Conservation (phyloP, 2,797 vertebrate species). For the Esox masquinongy region DNA sequence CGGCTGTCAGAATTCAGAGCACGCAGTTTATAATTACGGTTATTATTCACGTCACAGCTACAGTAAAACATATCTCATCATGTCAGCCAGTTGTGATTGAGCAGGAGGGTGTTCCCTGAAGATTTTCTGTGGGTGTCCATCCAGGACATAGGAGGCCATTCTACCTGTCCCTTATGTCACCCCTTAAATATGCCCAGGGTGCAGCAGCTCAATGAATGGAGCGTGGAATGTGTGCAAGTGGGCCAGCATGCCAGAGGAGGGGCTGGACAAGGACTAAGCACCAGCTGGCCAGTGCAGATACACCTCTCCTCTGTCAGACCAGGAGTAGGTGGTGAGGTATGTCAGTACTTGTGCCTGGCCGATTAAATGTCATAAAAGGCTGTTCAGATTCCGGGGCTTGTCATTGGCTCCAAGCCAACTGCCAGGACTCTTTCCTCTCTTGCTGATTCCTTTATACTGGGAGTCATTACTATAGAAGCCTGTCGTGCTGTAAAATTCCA, state of each 20-base stretch:
- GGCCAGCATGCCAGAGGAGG: not conserved
- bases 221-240: conserved; percentile 21
- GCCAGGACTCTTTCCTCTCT: conserved; percentile 4
- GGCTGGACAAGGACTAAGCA: conserved; percentile 6
- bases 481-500: not conserved
- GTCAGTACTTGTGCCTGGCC: not conserved
- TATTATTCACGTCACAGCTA: not conserved
- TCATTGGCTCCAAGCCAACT: conserved; percentile 41
- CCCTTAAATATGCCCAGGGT: not conserved
- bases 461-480: conserved; percentile 34
- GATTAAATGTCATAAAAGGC: not conserved
- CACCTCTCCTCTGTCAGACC: conserved; percentile 3
- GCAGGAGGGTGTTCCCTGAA: not conserved
- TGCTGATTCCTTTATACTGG: not conserved
- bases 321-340: not conserved
- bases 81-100: not conserved
- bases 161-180: not conserved
- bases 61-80: not conserved
- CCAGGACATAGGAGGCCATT: not conserved
- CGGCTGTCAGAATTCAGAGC: no score
- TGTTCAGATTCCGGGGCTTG: conserved; percentile 34
- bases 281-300: conserved; percentile 12
- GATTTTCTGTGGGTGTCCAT: not conserved
- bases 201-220: conserved; percentile 14
- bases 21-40: no score